Base-by-base conservation (phyloP, 2,113 vertebrate genomes). In the Salvelinus alpinus region DNA sequence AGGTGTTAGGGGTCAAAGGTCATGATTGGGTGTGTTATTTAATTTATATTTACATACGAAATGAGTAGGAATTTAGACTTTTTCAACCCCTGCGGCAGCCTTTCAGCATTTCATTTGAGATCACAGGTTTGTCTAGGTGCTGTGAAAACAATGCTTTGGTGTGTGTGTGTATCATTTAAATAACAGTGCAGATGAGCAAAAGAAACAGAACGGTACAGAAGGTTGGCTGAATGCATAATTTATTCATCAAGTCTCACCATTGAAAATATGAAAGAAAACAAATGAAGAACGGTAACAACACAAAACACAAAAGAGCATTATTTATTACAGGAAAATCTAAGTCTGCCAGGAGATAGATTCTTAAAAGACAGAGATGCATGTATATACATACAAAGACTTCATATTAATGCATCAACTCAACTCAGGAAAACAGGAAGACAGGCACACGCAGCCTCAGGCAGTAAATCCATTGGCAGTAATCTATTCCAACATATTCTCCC, bases 231-330 rank as follows among this genome's bases (percentile, higher is more conserved):
- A 86, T 90, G 84, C 72, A 90, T 90, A 72, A 90, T 91, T 91
- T 90, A 91, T 91, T 88, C 82, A 88, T 73, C 51, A 5, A 54
- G 16, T 18, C 12, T 4, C 80, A 79, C 84, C 84, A 71, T 76
- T 85, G 87, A 87, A 89, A 81, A 79, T 81, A 80, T 57, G 81
- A 89, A 86, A 81, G 88, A 89, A 86, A 87, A 90, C 83, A 78
- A 81, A 82, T 29, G 81, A 89, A 87, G 78, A 88, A 90, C 84
- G 86, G 84, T 87, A 88, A 85, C 57, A 60, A 60, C 86, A 71
- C 72, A 76, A 80, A 86, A 87, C 76, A 87, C 83, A 84, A 88
- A 91, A 91, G 87, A 89, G 89, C 88, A 91, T 91, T 89, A 90
- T 91, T 91, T 87, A 91, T 90, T 87, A 86, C 79, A 77, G 71